Base-by-base conservation (phyloP, 2,888 invertebrate species). In the Pollenia amentaria region DNA sequence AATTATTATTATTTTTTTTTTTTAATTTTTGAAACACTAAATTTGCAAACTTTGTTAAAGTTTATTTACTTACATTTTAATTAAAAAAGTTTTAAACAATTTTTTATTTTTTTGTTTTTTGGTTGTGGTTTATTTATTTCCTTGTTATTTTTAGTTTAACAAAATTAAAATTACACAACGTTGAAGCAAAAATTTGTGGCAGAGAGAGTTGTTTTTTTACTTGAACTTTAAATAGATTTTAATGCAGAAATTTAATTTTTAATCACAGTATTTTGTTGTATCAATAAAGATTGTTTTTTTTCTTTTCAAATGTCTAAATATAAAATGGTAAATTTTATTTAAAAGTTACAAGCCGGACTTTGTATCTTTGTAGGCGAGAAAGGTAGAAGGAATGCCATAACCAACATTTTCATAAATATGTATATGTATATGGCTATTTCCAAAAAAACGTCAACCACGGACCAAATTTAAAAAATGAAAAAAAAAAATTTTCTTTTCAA, bases 11-110 rank as follows among this genome's bases (percentile, higher is more conserved):
- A 51, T 53, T 79, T 62, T 40, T 38, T 79, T 60, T 53, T 79
- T 62, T 40, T 38, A 16, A 29, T 29, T 29, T 29, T 29, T 6
- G 29, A 29, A 29, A 29, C 29, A 29, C 29, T 29, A 29, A 29
- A 29, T 29, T 29, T 60, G 40, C 46, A 80, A 72, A 67, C 16
- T 60, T 67, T 67, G 21, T 42, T 16, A 57, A 67, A 81, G 73
- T 73, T 73, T 67, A 65, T 75, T 75, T 67, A 75, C 73, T 65
- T 65, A 57, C 40, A 73, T 57, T 81, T 81, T 81, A 81, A 81
- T 81, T 81, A 48, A 81, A 81, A 75, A 81, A 81, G 65, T 81
- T 81, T 75, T n/a, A 21, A 73, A 18, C 18, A 73, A 40, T n/a
- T 72, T 64, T 75, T 67, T 44, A n/a, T n/a, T n/a, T n/a, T n/a